Evolutionary conservation across 2,113 vertebrate genomes (phyloP), one percentile per base, ranked within the genome.

Genomic region (Hippocampus zosterae): DNA sequence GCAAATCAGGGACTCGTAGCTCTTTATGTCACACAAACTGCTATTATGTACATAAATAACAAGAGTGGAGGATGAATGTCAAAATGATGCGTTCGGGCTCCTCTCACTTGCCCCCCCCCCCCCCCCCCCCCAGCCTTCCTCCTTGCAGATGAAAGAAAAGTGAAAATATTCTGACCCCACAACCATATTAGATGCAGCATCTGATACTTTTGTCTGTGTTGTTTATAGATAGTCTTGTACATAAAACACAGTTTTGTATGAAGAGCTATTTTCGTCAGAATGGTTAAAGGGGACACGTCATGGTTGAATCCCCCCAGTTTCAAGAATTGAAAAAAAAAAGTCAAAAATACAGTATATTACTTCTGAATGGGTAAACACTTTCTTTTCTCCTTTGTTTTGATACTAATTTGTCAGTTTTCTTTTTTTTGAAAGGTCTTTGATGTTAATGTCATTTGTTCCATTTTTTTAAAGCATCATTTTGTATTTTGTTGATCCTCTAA

Each of bases 231-330:
- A 93, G 91, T 83, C 94, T 93, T 98, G 96, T 96, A 96, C 91
- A 98, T 95, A 95, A 92, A 69, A 94, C 88, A 95, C 93, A 93
- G 93, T 98, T 98, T 99, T 98, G 95, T 98, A 99, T 95, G 96
- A 98, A 99, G 89, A 95, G 94, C 96, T 98, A 99, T 99, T 98
- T 98, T 98, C 96, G 94, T 92, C 91, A 93, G 90, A 93, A 93
- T 91, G 94, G 95, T 92, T 93, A 93, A 37, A 94, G 93, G 93
- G 94, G 93, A 94, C 94, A 94, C 77, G 81, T 90, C 86, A 88
- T 81, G 84, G 81, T 87, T 78, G 76, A 87, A 87, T 84, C 83
- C 84, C 84, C 88, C 89, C 84, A 78, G 62, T 64, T 83, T 87
- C 84, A 85, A 88, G 86, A 91, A 93, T 93, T 92, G 89, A 90